Base-by-base conservation (phyloP, 2,797 vertebrate species). In the Hyperoplus lanceolatus region DNA sequence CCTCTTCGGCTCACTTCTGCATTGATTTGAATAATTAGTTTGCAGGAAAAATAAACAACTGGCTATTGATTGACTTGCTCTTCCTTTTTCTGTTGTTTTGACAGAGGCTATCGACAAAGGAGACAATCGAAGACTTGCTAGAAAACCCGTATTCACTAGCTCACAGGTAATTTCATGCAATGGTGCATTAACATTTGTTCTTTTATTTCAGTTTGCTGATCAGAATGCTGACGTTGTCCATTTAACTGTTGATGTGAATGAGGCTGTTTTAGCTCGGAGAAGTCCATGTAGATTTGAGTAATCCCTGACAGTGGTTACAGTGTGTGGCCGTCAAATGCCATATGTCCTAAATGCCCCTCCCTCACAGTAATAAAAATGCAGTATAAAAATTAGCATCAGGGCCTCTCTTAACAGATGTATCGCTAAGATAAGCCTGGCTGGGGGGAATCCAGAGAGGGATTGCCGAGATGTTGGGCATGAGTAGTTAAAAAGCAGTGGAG, bases 101-200 rank as follows among this genome's bases (percentile, higher is more conserved):
- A 80, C 86, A 99, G 98, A 96, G 93, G 97, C 98, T 81, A 96
- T 98, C 95, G 97, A 99, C 94, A 97, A 95, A 91, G 97, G 97
- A 67, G 97, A 98, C 95, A 96, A 95, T 90, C 94, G 96, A 92
- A 96, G 95, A 93, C 97, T 97, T 83, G 93, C 94, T 80, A 98
- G 96, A 95, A 99, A 97, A 88, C 97, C 96, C 54, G 84, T 97
- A 73, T 97, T 99, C 90, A 96, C 92, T 78, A 98, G 97, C 92
- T 97, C 97, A 84, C 97, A 97, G 97, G 97, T 98, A 96, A 95
- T 81, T 21, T 18, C 9, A 54, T 45, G 41, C 9, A 62, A 46
- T 10, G 2, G 6, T 56, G 5, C 57, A 42, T 66, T 57, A 8
- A 8, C 54, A 65, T 80, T 38, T 39, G 0, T 61, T 74, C 1